These are phyloP conservation scores for Platycercus adscitus DNA, from an alignment of 2,113 vertebrate genomes.

Conservation along the genomic window DNA sequence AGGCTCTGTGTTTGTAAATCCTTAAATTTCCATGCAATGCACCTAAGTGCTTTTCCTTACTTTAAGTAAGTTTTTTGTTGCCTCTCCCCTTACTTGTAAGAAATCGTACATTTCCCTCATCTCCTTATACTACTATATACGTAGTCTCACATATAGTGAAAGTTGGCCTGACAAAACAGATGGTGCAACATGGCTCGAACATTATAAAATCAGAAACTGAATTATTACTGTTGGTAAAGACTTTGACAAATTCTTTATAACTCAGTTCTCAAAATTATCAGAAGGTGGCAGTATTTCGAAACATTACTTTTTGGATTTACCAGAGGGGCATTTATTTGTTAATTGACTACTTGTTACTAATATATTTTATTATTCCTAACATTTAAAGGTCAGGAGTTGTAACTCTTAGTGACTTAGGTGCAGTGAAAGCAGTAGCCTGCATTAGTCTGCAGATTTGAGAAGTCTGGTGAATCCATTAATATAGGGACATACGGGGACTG, in stretches of 20 bases:
- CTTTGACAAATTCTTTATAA: neutral
- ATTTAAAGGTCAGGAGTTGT: neutral
- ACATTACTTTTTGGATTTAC: neutral
- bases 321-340: slow-evolving; percentile 44
- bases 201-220: neutral
- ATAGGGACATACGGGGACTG: neutral
- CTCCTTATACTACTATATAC: neutral
- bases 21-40: neutral
- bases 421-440: neutral
- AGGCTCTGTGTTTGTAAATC: neutral
- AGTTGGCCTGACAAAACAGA: neutral
- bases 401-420: neutral
- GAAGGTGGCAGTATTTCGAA: slow-evolving; percentile 64
- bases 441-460: neutral
- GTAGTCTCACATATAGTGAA: neutral
- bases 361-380: slow-evolving; percentile 19
- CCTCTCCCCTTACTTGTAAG: neutral
- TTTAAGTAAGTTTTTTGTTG: neutral
- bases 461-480: neutral
- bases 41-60: neutral
- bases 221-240: neutral
- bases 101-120: neutral
- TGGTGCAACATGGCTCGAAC: neutral
- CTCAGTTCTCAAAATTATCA: neutral
- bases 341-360: slow-evolving; percentile 28